These are phyloP conservation scores for Anhinga anhinga DNA, from an alignment of 2,113 vertebrate species.

Conservation along the genomic window DNA sequence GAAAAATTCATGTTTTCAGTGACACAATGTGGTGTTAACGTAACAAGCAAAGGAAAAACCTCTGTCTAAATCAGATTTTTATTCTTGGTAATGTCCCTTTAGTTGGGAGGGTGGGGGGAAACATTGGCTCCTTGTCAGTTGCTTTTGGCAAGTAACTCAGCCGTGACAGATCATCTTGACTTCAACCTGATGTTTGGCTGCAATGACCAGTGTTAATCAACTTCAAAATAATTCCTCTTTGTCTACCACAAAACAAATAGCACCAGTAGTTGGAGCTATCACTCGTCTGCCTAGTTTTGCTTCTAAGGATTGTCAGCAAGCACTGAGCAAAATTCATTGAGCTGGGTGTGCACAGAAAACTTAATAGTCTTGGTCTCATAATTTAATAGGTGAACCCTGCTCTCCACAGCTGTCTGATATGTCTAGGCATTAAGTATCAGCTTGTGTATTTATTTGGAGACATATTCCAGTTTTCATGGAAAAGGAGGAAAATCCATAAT, in stretches of 20 bases:
- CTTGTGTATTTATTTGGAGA: slow-evolving; percentile 4
- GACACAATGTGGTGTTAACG: background rate
- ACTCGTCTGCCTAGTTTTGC: slow-evolving; percentile 9
- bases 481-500: background rate
- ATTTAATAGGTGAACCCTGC: background rate
- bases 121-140: background rate
- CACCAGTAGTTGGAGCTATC: background rate
- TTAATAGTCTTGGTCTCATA: slow-evolving; percentile 44
- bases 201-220: slow-evolving; percentile 50
- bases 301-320: slow-evolving; percentile 11
- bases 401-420: background rate
- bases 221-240: slow-evolving; percentile 63
- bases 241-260: slow-evolving; percentile 48
- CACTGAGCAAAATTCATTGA: slow-evolving; percentile 29
- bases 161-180: slow-evolving; percentile 40
- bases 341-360: slow-evolving; percentile 43
- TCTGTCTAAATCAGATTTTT: slow-evolving; percentile 15
- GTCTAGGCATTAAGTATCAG: background rate
- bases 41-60: background rate
- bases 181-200: slow-evolving; percentile 53
- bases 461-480: background rate
- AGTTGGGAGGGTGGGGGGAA: background rate
- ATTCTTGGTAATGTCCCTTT: background rate
- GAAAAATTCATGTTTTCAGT: background rate
- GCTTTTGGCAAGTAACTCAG: slow-evolving; percentile 23